These are phyloP conservation scores for Leptura quadrifasciata DNA, from an alignment of 2,888 invertebrate species.

Conservation along the genomic window DNA sequence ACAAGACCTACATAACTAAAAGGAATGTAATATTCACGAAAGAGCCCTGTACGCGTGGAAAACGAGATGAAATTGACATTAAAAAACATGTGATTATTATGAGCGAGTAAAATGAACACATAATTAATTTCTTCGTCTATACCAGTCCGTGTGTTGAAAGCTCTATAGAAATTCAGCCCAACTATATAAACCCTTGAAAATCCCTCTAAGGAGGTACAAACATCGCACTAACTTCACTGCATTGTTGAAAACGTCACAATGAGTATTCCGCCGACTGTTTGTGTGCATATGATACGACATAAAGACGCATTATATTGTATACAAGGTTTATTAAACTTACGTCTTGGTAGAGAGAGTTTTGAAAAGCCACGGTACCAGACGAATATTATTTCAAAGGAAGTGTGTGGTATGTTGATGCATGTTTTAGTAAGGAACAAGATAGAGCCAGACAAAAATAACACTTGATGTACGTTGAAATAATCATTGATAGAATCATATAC, in stretches of 20 bases:
- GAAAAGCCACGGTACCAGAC: background rate
- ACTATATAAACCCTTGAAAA: slow-evolving; percentile 1
- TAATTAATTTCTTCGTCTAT: background rate
- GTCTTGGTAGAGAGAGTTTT: background rate
- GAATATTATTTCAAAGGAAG: background rate
- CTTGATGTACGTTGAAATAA: too few relatives aligned
- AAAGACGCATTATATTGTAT: slow-evolving; percentile 13
- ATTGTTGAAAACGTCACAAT: slow-evolving; percentile 24
- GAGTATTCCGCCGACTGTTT: background rate
- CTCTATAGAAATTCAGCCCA: background rate
- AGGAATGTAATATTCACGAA: background rate
- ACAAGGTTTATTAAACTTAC: slow-evolving; percentile 34
- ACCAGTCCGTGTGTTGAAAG: background rate
- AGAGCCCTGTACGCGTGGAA: background rate
- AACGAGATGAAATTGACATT: background rate
- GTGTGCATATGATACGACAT: slow-evolving; percentile 30
- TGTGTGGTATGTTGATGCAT: too few relatives aligned
- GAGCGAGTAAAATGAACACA: background rate
- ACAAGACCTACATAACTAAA: background rate
- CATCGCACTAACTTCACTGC: slow-evolving; percentile 33
- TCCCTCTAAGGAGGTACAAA: slow-evolving; percentile 10
- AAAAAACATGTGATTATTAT: background rate
- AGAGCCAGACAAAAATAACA: too few relatives aligned
- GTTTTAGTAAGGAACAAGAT: too few relatives aligned
- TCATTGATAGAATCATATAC: too few relatives aligned